Evolutionary conservation across 2,797 vertebrate genomes (phyloP), one percentile per base, ranked within the genome.

Genomic region (Ciconia nigra): DNA sequence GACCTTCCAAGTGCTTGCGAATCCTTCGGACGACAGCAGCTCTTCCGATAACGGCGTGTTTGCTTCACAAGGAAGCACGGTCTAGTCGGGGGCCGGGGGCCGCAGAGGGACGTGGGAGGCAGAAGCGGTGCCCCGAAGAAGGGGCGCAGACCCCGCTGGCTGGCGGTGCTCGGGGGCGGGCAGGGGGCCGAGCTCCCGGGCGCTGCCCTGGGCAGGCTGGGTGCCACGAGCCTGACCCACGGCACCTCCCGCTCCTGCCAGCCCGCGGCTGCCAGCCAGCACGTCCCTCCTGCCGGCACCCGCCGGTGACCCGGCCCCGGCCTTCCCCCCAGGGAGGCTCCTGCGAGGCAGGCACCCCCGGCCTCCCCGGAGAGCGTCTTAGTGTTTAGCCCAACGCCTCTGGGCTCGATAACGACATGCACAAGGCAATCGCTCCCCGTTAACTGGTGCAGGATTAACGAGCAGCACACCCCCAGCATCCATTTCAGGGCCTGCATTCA

Each of bases 401-500:
- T 2, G 46, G 33, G 37, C 47, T 44, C 7, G 3, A 2, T 13
- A n/a, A 42, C 13, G 3, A 26, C 13, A 8, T 3, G 4, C 29
- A 33, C 35, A 8, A 58, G 33, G 47, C 28, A 11, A 9, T 6
- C 4, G 4, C 67, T 72, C 69, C 69, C 39, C 9, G 4, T 16
- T 26, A 62, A 37, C 21, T 7, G 3, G 10, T 4, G 39, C 4
- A 2, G 29, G n/a, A 19, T 55, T 46, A 65, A n/a, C 0, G 3
- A n/a, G n/a, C 58, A 8, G 49, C 37, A 28, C 28, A 9, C 17
- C 49, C 22, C 31, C 35, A 7, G 11, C 51, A 7, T 1, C 19
- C 11, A 0, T 10, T 6, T 25, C 62, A 14, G 7, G 8, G 12
- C 35, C 29, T 1, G 0, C 33, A 3, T 17, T n/a, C 13, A 4